A percentile compares a stretch with the other conserved stretches of the same genome.
Evolutionary conservation across 30 jellyfish, hydroid and myxozoan species (phyloP).

Genomic region (Aurelia aurita complex sp. Pacific): DNA sequence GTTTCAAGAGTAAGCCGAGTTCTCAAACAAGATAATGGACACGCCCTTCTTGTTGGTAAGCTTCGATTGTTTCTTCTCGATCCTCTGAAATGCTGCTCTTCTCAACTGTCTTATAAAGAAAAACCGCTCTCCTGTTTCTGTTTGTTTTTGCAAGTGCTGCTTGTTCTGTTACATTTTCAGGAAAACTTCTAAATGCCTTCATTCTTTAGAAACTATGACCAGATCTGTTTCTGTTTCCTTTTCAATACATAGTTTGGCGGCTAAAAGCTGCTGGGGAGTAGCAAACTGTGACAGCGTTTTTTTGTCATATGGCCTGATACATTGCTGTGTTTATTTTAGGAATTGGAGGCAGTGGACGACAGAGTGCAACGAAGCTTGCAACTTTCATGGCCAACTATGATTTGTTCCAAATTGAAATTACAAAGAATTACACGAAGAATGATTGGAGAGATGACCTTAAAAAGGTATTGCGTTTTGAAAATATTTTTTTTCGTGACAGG

Average conservation of each 20-base stretch:
- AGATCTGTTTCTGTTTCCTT: too few relatives aligned
- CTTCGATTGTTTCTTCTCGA: background rate
- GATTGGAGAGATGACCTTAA: conserved; percentile 99
- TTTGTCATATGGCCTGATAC: too few relatives aligned
- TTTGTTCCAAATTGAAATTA: conserved; percentile 91
- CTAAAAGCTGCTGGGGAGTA: background rate
- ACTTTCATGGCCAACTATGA: conserved; percentile 96
- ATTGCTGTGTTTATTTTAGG: conserved; percentile 51
- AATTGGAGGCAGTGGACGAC: conserved; percentile 99
- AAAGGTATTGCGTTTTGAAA: conserved; percentile 42
- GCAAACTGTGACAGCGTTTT: background rate
- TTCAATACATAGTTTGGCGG: background rate
- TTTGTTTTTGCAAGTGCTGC: too few relatives aligned
- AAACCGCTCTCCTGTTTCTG: too few relatives aligned
- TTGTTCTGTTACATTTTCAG: too few relatives aligned
- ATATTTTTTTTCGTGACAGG: too few relatives aligned
- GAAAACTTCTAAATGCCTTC: too few relatives aligned
- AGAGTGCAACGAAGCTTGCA: conserved; percentile 96
- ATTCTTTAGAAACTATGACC: too few relatives aligned
- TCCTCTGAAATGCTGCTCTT: too few relatives aligned
- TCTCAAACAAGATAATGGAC: conserved; percentile 96
- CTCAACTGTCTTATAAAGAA: too few relatives aligned
- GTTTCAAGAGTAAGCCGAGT: conserved; percentile 95
- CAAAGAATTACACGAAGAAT: conserved; percentile 84
- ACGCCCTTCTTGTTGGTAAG: conserved; percentile 96